A percentile compares a stretch with the other conserved stretches of the same genome.
Conservation (phyloP, 2,797 vertebrate species). For the Octomys mimax region DNA sequence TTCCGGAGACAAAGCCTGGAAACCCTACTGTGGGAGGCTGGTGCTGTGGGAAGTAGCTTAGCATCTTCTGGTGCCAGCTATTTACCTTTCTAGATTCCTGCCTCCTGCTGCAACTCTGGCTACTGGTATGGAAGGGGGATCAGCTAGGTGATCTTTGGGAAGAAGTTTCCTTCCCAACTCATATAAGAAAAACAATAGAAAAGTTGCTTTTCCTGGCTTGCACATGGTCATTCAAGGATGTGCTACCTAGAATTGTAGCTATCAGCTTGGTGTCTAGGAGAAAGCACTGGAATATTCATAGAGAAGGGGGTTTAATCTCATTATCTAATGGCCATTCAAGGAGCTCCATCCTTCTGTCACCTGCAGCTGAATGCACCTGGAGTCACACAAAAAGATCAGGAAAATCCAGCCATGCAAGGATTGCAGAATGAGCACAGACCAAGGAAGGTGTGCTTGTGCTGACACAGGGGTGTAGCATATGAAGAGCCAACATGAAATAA, state of each 20-base stretch:
- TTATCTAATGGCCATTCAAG: not conserved
- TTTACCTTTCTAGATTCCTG: not conserved
- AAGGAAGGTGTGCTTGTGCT: not conserved
- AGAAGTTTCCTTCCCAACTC: not conserved
- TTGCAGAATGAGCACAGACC: not conserved
- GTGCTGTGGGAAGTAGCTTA: not conserved
- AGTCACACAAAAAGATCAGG: not conserved
- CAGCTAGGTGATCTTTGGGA: not conserved
- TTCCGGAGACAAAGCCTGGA: constrained; percentile 51
- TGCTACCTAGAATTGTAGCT: not conserved
- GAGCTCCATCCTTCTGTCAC: not conserved
- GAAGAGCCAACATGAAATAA: not conserved
- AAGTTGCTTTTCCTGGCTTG: not conserved
- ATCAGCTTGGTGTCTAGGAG: not conserved
- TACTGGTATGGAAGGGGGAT: constrained; percentile 2
- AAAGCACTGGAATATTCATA: constrained; percentile 29
- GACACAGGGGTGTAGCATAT: not conserved
- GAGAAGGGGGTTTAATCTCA: not conserved
- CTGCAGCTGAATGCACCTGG: not conserved
- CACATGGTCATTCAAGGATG: not conserved
- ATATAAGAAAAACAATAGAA: not conserved
- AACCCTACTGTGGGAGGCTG: not conserved
- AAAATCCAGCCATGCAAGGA: not conserved
- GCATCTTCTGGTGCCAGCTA: not conserved
- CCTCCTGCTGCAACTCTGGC: not conserved